phyloP scores from a whole-genome alignment of 2,113 vertebrate genomes.

The Chrysochloris asiatica region DNA sequence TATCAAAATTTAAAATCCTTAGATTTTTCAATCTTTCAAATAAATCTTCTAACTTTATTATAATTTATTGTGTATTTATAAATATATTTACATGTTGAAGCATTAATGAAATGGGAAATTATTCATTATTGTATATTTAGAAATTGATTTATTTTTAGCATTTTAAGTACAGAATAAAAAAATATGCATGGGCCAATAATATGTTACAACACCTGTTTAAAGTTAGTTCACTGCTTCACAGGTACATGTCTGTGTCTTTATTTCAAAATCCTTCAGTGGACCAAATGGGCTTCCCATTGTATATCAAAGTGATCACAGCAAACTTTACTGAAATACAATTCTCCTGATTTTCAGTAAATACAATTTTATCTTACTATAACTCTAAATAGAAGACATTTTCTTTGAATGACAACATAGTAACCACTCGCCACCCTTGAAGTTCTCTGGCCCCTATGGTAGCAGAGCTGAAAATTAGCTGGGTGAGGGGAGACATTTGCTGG shows the following conservation, averaged over 20 bases:
- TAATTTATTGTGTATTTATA: no score
- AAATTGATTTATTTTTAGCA: neutral
- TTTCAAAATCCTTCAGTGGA: neutral
- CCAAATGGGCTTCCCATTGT: neutral
- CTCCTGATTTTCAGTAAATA: no score
- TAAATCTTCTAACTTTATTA: no score
- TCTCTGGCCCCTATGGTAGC: no score
- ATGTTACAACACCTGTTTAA: neutral
- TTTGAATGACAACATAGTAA: no score
- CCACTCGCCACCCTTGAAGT: no score
- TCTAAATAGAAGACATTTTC: no score
- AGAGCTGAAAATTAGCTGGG: fast-evolving
- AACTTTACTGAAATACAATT: neutral
- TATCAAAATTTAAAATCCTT: no score
- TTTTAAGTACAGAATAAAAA: slow-evolving; percentile 10
- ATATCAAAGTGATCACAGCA: no score
- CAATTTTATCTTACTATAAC: neutral
- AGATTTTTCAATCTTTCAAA: no score
- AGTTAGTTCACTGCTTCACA: neutral
- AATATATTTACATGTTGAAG: no score
- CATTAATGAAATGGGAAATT: neutral
- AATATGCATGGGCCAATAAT: neutral
- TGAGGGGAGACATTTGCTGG: fast-evolving
- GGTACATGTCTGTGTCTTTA: neutral
- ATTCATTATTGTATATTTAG: neutral